These are phyloP conservation scores for Odocoileus virginianus DNA, from an alignment of 2,113 vertebrate species.

Conservation along the genomic window DNA sequence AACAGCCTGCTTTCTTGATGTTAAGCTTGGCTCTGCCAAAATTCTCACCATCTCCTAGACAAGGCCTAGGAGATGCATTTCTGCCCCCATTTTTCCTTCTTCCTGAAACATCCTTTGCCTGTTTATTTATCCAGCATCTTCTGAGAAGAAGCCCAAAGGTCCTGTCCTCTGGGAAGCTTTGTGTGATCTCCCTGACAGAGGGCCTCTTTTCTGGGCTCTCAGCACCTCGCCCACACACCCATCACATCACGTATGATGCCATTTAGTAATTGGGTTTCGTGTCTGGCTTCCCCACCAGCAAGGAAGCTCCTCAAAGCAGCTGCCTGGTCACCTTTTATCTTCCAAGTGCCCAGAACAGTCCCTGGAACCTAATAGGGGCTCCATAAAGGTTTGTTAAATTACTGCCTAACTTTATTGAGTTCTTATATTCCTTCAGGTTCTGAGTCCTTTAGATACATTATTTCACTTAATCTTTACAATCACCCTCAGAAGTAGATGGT, in stretches of 20 bases:
- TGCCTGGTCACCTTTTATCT: constrained; percentile 71
- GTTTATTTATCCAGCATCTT: background rate
- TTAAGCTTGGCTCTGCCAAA: background rate
- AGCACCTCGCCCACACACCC: constrained; percentile 11
- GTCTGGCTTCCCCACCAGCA: constrained; percentile 74
- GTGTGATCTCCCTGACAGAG: background rate
- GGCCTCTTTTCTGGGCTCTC: constrained; percentile 19
- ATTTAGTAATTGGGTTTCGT: constrained; percentile 71
- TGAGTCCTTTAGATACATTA: constrained; percentile 29
- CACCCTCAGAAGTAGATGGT: background rate
- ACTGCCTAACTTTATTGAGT: constrained; percentile 44
- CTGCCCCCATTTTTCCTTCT: background rate
- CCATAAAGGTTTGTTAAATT: constrained; percentile 73
- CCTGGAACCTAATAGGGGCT: constrained; percentile 63
- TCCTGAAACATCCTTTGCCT: background rate
- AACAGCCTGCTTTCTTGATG: background rate
- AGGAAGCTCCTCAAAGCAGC: constrained; percentile 69
- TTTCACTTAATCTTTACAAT: background rate
- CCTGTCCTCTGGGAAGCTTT: constrained; percentile 38
- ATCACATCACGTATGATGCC: background rate
- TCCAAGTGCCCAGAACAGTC: constrained; percentile 72
- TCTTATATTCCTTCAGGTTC: constrained; percentile 54
- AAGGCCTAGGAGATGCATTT: background rate
- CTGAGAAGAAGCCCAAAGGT: background rate
- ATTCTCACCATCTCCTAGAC: background rate